A percentile compares a stretch with the other conserved stretches of the same genome.
Conservation (phyloP, 2,888 invertebrate species). For the Abrostola tripartita region DNA sequence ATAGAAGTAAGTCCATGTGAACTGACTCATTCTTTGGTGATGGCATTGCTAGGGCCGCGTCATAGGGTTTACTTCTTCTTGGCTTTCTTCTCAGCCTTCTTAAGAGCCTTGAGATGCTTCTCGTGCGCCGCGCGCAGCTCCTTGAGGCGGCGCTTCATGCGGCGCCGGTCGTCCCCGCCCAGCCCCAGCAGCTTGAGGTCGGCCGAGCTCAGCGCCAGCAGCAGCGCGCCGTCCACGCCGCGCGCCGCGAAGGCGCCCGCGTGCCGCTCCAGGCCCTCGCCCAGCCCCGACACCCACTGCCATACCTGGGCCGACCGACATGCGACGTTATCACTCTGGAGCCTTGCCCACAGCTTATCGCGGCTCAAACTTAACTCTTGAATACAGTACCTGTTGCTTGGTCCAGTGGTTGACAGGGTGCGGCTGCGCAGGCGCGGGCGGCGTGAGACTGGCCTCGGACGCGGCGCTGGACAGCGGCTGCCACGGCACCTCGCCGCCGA, state of each 20-base stretch:
- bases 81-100: constrained; percentile 95
- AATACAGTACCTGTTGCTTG: constrained; percentile 88
- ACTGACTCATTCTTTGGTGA: constrained; percentile 69
- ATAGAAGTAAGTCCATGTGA: constrained; percentile 56
- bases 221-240: constrained; percentile 95
- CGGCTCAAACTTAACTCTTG: background rate
- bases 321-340: too few species aligned
- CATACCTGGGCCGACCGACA: constrained; percentile 90
- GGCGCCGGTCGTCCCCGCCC: constrained; percentile 93
- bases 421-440: constrained; percentile 76
- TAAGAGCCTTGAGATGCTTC: constrained; percentile 95
- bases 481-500: constrained; percentile 88
- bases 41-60: constrained; percentile 43
- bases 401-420: constrained; percentile 89
- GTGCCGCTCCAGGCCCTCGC: constrained; percentile 96
- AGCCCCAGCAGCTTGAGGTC: constrained; percentile 96
- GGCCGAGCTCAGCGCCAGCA: constrained; percentile 96
- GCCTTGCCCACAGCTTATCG: background rate
- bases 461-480: constrained; percentile 85
- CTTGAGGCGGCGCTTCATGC: constrained; percentile 94
- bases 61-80: constrained; percentile 89
- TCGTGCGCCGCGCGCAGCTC: constrained; percentile 94
- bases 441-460: constrained; percentile 81
- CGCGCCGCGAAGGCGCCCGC: constrained; percentile 96
- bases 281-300: constrained; percentile 95